phyloP scores from a whole-genome alignment of 2,888 invertebrate species.

The Rhamnusium bicolor region DNA sequence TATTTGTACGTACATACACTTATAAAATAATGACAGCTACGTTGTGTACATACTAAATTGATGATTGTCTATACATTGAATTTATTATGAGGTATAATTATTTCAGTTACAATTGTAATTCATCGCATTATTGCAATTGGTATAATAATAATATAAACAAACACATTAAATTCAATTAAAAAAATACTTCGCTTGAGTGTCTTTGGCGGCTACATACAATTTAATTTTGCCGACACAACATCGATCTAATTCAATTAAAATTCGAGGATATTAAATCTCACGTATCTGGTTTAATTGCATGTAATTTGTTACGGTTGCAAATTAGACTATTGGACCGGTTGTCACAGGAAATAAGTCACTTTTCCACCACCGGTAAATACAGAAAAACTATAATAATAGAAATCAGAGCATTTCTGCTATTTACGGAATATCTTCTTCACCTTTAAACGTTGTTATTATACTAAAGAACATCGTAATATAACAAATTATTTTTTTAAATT shows the following conservation, averaged over 20 bases:
- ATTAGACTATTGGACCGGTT: slow-evolving; percentile 56
- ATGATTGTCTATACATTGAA: neutral
- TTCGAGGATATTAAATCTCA: slow-evolving; percentile 52
- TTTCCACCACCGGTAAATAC: slow-evolving; percentile 9
- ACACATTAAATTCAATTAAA: slow-evolving; percentile 7
- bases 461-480: too few species aligned
- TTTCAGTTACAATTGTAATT: neutral
- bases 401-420: too few species aligned
- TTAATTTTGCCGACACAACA: slow-evolving; percentile 35
- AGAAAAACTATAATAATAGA: neutral
- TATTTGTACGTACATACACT: neutral
- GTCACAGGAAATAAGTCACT: slow-evolving; percentile 33
- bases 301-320: slow-evolving; percentile 63
- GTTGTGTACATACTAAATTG: neutral
- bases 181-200: neutral
- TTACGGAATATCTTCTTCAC: too few species aligned
- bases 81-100: neutral
- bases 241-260: slow-evolving; percentile 59
- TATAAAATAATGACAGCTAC: neutral
- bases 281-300: slow-evolving; percentile 59
- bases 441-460: too few species aligned
- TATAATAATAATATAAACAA: slow-evolving; percentile 6
- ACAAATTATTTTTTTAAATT: too few species aligned
- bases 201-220: neutral
- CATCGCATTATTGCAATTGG: neutral